A percentile compares a stretch with the other conserved stretches of the same genome.
These are phyloP conservation scores for Emydocephalus ijimae DNA, from an alignment of 2,113 vertebrate species.

Conservation along the genomic window DNA sequence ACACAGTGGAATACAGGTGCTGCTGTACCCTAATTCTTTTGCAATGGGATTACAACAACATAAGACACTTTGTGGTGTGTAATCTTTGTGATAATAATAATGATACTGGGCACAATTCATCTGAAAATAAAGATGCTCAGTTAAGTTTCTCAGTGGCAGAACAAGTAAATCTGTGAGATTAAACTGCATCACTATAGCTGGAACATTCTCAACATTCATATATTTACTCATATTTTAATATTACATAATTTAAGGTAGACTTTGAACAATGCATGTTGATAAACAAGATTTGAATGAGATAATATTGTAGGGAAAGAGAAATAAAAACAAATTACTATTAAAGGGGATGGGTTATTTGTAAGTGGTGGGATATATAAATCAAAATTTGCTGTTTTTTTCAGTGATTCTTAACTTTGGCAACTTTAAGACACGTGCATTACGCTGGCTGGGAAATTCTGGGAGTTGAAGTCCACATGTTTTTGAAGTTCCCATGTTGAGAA, in stretches of 20 bases:
- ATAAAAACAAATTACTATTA: neutral
- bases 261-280: conserved; percentile 3
- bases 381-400: neutral
- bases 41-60: neutral
- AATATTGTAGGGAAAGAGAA: conserved; percentile 5
- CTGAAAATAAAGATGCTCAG: neutral
- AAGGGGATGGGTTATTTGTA: neutral
- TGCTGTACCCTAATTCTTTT: neutral
- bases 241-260: conserved; percentile 31
- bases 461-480: neutral
- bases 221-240: conserved; percentile 37
- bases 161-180: neutral
- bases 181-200: neutral
- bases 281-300: conserved; percentile 24
- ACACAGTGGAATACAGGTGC: neutral
- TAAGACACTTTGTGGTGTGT: neutral
- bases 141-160: neutral
- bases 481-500: neutral
- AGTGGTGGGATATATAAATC: neutral
- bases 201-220: neutral
- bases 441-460: neutral
- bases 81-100: neutral
- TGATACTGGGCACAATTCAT: neutral
- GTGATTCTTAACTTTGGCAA: neutral
- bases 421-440: neutral